Base-by-base conservation (phyloP, 1,140 invertebrate genomes). In the Protaetia brevitarsis region DNA sequence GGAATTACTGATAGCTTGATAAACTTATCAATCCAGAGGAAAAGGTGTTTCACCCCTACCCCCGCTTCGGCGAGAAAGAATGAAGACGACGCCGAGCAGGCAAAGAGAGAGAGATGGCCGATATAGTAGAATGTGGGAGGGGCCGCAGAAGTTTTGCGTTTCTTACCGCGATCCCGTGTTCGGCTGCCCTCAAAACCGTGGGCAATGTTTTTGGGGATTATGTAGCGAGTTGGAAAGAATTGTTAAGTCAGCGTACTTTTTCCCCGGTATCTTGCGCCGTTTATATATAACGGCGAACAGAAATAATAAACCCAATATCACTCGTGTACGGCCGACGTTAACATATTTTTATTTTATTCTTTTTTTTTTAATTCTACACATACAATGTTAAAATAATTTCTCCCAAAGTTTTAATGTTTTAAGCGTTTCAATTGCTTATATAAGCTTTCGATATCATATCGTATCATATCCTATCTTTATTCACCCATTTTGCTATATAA, bases 221-320 rank as follows among this genome's bases (percentile, higher is more conserved):
- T 69, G 63, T 66, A 69, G 65, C 69, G 67, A 71, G 67, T 69
- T 66, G 69, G 69, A 68, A 71, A 67, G 67, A 71, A 71, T 69
- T 69, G 67, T 69, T 69, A 69, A 69, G 67, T 69, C 67, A 69
- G 67, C 67, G 64, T 67, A 68, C 69, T 71, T 71, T 71, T 71
- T 71, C 69, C 63, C 41, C 41, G 23, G 23, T 21, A 13, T 45
- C 41, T 45, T 45, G 23, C 41, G 23, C 41, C n/a, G n/a, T 19
- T 13, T 45, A 3, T 45, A 7, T 45, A 45, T 21, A 45, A 0
- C 16, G 41, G 16, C 23, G 10, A 5, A 13, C 41, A 21, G 13
- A 45, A 45, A 45, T 45, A n/a, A n/a, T n/a, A n/a, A n/a, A n/a
- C n/a, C n/a, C n/a, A n/a, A n/a, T n/a, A n/a, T n/a, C n/a, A n/a